These are phyloP conservation scores for Diarsia dahlii DNA, from an alignment of 2,888 invertebrate species.

Conservation along the genomic window DNA sequence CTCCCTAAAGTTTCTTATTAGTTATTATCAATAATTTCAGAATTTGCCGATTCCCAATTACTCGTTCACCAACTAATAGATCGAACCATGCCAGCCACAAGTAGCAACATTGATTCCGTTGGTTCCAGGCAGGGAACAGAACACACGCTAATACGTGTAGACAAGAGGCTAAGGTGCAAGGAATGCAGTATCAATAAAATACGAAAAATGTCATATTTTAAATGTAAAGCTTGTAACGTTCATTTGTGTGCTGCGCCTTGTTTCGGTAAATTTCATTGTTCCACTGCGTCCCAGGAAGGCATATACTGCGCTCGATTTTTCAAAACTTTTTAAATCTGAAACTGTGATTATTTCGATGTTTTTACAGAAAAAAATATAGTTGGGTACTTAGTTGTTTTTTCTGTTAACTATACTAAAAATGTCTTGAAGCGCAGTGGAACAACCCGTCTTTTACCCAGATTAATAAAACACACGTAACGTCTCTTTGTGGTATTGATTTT, in stretches of 20 bases:
- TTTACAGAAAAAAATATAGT: no score
- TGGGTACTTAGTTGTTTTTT: no score
- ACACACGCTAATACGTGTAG: neutral
- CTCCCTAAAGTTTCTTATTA: neutral
- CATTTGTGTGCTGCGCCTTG: neutral
- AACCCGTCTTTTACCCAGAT: neutral
- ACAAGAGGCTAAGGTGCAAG: neutral
- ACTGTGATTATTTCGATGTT: no score
- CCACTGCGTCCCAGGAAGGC: no score
- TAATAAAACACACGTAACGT: neutral
- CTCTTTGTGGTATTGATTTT: neutral
- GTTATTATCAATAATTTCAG: neutral
- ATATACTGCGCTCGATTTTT: no score
- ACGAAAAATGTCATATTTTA: neutral
- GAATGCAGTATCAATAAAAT: neutral
- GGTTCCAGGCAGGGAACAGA: neutral
- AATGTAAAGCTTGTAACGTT: constrained; percentile 1
- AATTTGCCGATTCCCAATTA: neutral
- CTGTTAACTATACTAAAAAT: no score
- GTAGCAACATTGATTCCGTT: neutral
- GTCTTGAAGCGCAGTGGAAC: no score
- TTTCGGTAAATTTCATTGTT: neutral
- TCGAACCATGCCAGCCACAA: neutral
- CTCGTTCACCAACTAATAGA: neutral
- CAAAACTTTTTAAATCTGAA: no score